These are phyloP conservation scores for Geococcyx californianus DNA, from an alignment of 2,113 vertebrate genomes.

Conservation along the genomic window DNA sequence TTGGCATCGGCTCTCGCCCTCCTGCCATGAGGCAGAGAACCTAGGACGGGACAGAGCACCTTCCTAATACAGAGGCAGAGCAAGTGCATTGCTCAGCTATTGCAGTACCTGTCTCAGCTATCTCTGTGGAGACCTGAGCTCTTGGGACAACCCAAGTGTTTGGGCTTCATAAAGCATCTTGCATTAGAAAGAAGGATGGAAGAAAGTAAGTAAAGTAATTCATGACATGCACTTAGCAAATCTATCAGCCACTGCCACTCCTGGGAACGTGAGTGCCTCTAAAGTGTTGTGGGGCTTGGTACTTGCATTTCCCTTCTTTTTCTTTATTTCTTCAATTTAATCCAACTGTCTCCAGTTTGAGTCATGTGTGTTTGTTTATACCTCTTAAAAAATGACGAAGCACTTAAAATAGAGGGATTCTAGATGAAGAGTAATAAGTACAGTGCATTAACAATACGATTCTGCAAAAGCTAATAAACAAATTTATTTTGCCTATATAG, in stretches of 20 bases:
- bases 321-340: background rate
- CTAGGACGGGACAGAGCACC: background rate
- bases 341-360: background rate
- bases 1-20: too few species aligned
- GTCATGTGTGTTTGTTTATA: background rate
- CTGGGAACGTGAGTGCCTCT: background rate
- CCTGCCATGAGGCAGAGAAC: background rate
- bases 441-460: background rate
- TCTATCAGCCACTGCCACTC: background rate
- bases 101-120: background rate
- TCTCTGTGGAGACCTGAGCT: background rate
- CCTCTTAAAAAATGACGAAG: background rate
- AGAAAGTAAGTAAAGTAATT: background rate
- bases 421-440: background rate
- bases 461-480: background rate
- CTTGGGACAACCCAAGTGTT: too few species aligned
- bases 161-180: background rate
- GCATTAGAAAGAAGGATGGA: background rate
- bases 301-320: background rate
- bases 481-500: background rate
- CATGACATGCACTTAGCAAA: background rate
- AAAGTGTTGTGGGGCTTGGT: background rate
- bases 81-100: background rate
- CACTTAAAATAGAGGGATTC: background rate
- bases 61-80: background rate